Conservation (phyloP, 64 coral and sea anemone genomes). For the Actinia tenebrosa region DNA sequence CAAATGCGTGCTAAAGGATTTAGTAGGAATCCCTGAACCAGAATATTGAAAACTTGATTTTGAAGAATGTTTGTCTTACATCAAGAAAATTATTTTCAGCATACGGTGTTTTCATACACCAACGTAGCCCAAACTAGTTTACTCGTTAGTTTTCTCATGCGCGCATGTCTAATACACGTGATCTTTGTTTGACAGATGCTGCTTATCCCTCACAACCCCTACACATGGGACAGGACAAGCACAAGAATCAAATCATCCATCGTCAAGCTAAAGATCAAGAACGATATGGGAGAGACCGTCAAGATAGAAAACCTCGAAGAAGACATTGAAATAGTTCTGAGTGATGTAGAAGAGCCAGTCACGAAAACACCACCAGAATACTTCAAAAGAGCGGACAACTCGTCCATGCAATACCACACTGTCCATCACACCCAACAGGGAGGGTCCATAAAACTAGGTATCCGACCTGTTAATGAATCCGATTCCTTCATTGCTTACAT, state of each 20-base stretch:
- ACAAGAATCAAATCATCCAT: conserved; percentile 13
- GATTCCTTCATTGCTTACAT: conserved; percentile 25
- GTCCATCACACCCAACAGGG: neutral
- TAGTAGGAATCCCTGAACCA: too few relatives aligned
- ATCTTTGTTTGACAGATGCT: conserved; percentile 1
- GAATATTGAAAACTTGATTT: too few relatives aligned
- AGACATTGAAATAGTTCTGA: conserved; percentile 33
- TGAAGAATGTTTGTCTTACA: too few relatives aligned
- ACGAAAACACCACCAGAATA: neutral
- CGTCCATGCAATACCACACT: conserved; percentile 37
- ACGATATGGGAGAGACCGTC: neutral
- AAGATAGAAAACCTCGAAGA: conserved; percentile 18
- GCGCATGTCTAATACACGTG: too few relatives aligned
- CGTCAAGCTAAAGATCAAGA: conserved; percentile 12
- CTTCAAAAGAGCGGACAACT: conserved; percentile 23
- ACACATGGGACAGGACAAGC: conserved; percentile 41
- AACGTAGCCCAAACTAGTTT: too few relatives aligned
- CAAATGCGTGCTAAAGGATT: too few relatives aligned
- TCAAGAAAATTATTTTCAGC: too few relatives aligned
- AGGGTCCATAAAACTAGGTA: conserved; percentile 11
- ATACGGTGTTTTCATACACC: too few relatives aligned
- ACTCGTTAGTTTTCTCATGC: too few relatives aligned
- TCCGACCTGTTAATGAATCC: conserved; percentile 11
- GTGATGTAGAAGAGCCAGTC: neutral
- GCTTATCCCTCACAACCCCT: conserved; percentile 29